These are phyloP conservation scores for Copidosoma floridanum DNA, from an alignment of 1,140 invertebrate species.

Conservation along the genomic window DNA sequence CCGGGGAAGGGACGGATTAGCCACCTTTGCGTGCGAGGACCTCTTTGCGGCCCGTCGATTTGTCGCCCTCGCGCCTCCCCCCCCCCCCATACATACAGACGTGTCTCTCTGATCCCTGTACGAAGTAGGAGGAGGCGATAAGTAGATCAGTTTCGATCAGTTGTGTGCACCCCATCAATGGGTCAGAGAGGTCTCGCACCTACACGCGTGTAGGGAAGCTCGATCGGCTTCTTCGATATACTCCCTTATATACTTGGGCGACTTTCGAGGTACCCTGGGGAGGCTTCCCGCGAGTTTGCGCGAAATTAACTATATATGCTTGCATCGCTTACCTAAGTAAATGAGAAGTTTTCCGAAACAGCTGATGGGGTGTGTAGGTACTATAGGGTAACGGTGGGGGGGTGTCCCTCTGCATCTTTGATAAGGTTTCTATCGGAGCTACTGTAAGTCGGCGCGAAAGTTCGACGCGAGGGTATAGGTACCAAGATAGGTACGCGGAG, in stretches of 20 bases:
- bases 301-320: neutral
- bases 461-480: neutral
- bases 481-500: neutral
- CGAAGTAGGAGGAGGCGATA: no score
- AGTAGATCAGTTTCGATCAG: no score
- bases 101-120: no score
- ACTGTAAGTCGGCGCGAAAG: slow-evolving; percentile 5
- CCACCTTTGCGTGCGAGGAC: neutral
- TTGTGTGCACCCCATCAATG: no score
- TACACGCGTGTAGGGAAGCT: neutral
- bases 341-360: slow-evolving; percentile 17
- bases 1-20: no score
- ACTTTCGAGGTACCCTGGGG: neutral
- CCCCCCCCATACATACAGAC: no score
- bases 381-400: no score
- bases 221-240: slow-evolving; percentile 2
- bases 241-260: no score
- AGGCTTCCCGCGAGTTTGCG: neutral
- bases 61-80: neutral
- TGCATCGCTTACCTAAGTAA: neutral
- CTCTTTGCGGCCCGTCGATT: slow-evolving; percentile 1
- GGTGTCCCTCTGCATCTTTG: slow-evolving; percentile 6
- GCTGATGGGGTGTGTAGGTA: no score
- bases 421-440: slow-evolving; percentile 16
- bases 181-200: neutral